Base-by-base conservation (phyloP, 2,797 vertebrate genomes). In the Girardinus metallicus region DNA sequence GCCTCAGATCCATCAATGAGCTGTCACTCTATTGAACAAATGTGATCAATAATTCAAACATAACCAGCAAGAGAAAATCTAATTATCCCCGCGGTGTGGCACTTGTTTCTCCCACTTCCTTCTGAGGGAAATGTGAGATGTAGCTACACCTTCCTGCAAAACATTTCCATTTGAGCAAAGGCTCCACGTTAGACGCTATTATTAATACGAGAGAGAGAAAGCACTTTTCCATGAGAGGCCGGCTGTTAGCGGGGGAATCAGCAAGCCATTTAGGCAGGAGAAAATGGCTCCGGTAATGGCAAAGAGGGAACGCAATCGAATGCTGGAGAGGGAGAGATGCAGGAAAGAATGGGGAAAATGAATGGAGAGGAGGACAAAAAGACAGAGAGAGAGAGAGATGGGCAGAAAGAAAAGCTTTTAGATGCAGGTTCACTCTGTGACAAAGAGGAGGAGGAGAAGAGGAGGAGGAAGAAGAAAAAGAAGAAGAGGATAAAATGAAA, bases 1-100 rank as follows among this genome's bases (percentile, higher is more conserved):
- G 86, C 76, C 68, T 74, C 57, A 64, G 85, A 91, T 93, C 86
- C 90, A 92, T 93, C 85, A 86, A 80, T 15, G 83, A 89, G 79
- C 87, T 85, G 89, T 82, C 87, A 85, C 80, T 85, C 83, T 83
- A 80, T 83, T 71, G 74, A 76, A 83, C 74, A 77, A 85, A 90
- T 87, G 77, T 76, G 74, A 93, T 93, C 87, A 90, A 91, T 92
- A 92, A 91, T 91, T 89, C 77, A 91, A 78, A 80, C 84, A 79
- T 81, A 79, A 71, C 68, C 68, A 71, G 68, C 68, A 71, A 74
- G 85, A 75, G 76, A 87, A 83, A 86, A 79, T 73, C 73, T 77
- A 82, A 84, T 47, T 66, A 84, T 75, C 76, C 83, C 77, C 57
- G 77, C 55, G 64, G 81, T 73, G 6, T 77, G 81, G 68, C 85